Evolutionary conservation across 35 echinoderm and acorn worm species (phyloP).

Genomic region (Hemicentrotus pulcherrimus): DNA sequence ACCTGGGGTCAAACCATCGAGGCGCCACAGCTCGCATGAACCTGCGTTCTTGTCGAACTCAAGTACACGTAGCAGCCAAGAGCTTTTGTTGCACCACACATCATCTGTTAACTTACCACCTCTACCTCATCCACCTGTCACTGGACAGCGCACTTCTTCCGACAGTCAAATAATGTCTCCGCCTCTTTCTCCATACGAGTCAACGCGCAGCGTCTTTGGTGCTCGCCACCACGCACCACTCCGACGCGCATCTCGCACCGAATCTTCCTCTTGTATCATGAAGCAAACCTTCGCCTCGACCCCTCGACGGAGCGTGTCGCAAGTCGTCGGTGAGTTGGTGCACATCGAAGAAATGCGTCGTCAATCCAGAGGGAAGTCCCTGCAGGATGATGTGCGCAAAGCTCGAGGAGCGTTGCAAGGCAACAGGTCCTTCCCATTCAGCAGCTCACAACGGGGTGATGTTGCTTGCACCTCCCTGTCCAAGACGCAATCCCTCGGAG

Average conservation of each 20-base stretch:
- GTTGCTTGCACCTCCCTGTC: not conserved
- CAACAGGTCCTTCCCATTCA: not conserved
- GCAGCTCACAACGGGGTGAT: not conserved
- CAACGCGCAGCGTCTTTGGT: not conserved
- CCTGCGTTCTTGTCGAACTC: not conserved
- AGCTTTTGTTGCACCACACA: not conserved
- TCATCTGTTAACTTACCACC: constrained; percentile 38
- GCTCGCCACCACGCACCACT: not conserved
- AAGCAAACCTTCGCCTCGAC: constrained; percentile 35
- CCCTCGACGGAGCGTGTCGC: not conserved
- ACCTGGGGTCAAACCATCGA: not conserved
- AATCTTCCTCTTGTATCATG: constrained; percentile 3
- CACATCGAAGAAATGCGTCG: constrained; percentile 41
- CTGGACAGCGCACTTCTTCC: not conserved
- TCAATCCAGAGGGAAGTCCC: not conserved
- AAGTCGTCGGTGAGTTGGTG: constrained; percentile 36
- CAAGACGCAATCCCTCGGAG: constrained; percentile 32
- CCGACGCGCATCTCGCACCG: constrained; percentile 13
- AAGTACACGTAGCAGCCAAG: not conserved
- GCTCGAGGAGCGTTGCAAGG: not conserved
- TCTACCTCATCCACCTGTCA: not conserved
- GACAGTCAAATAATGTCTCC: constrained; percentile 25
- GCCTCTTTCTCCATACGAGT: not conserved
- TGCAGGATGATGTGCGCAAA: not conserved
- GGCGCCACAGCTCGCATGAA: constrained; percentile 29